phyloP scores from a whole-genome alignment of 1,140 invertebrate species.

The Cotesia glomerata region DNA sequence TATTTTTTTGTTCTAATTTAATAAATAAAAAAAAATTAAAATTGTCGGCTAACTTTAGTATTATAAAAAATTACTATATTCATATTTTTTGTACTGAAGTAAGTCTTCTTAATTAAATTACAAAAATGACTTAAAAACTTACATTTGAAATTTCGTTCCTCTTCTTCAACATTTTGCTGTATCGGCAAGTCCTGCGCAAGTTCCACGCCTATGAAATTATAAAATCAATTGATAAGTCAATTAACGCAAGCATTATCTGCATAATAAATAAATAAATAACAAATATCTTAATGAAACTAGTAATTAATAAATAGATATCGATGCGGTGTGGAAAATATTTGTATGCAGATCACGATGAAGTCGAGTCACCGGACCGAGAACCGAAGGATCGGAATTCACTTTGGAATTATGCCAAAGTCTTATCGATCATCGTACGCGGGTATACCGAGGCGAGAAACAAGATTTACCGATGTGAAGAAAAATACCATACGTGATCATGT shows the following conservation, averaged over 20 bases:
- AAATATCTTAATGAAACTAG: background rate
- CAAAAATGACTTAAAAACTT: slow-evolving; percentile 53
- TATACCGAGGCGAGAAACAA: background rate
- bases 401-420: slow-evolving; percentile 27
- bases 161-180: slow-evolving; percentile 70
- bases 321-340: background rate
- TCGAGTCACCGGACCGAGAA: slow-evolving; percentile 7
- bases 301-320: background rate
- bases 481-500: no score
- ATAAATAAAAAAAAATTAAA: no score
- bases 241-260: background rate
- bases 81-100: no score
- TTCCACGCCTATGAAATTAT: slow-evolving; percentile 67
- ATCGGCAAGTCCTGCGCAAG: slow-evolving; percentile 72
- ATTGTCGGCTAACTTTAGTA: no score
- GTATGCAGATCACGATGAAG: slow-evolving; percentile 12
- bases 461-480: background rate
- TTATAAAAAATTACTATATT: no score
- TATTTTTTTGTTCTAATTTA: no score
- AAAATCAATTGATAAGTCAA: background rate
- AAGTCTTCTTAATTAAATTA: background rate
- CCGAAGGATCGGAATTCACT: slow-evolving; percentile 21
- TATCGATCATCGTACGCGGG: slow-evolving; percentile 24
- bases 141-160: slow-evolving; percentile 80
- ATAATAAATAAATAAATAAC: slow-evolving; percentile 2